These are phyloP conservation scores for Xestobium rufovillosum DNA, from an alignment of 2,888 invertebrate species.

Conservation along the genomic window DNA sequence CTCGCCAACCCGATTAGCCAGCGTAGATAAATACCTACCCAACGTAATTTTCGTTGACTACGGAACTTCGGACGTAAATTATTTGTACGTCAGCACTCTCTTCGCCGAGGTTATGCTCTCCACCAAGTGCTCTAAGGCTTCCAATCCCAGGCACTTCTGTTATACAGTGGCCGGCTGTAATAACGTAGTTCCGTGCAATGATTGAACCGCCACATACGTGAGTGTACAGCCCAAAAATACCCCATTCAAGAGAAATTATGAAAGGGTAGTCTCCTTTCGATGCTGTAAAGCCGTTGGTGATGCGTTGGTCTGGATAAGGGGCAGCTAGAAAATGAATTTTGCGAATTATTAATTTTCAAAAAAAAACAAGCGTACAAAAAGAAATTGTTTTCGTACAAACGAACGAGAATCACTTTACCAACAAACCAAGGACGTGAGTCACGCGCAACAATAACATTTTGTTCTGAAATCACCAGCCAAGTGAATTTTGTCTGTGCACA, in stretches of 20 bases:
- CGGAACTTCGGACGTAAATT: conserved; percentile 20
- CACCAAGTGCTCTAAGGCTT: conserved; percentile 26
- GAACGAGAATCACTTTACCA: too few species aligned
- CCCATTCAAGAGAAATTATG: conserved; percentile 42
- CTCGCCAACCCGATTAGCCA: too few species aligned
- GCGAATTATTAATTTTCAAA: too few species aligned
- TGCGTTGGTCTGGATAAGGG: too few species aligned
- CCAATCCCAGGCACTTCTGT: conserved; percentile 30
- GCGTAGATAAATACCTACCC: too few species aligned
- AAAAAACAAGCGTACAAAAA: too few species aligned
- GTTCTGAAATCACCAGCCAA: too few species aligned
- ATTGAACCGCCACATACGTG: conserved; percentile 44
- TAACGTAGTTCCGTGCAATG: conserved; percentile 30
- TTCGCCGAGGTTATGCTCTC: conserved; percentile 26
- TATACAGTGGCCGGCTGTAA: conserved; percentile 43
- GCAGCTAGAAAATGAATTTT: too few species aligned
- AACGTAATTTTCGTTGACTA: conserved; percentile 25
- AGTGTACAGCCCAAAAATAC: conserved; percentile 28
- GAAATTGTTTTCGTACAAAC: too few species aligned
- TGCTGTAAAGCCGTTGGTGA: conserved; percentile 45
- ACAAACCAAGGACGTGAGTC: too few species aligned
- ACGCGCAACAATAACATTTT: too few species aligned
- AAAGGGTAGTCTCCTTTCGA: conserved; percentile 45
- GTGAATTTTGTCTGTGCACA: too few species aligned
- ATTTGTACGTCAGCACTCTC: conserved; percentile 20